Conservation (phyloP, 2,888 invertebrate species). For the Pinctada fucata region DNA sequence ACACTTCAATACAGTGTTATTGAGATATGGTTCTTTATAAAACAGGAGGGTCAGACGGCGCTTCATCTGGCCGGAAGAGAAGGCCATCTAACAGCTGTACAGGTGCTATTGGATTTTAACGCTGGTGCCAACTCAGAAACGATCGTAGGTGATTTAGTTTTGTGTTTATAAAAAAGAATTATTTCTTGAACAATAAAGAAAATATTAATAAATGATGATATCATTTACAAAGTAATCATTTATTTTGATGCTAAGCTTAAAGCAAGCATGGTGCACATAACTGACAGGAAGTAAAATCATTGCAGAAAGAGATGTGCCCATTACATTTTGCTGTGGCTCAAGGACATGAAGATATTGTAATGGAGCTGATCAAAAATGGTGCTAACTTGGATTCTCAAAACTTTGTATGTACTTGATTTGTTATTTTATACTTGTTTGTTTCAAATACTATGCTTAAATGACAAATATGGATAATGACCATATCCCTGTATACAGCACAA, state of each 20-base stretch:
- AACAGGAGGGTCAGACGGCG: slow-evolving; percentile 82
- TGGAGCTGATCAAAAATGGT: slow-evolving; percentile 70
- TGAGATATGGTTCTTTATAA: no score
- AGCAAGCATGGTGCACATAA: no score
- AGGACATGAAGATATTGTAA: slow-evolving; percentile 70
- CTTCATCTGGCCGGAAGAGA: slow-evolving; percentile 84
- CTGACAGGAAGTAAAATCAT: background rate
- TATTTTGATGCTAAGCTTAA: no score
- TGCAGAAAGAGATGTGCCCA: slow-evolving; percentile 75
- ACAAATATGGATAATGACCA: no score
- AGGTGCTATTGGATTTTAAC: slow-evolving; percentile 76
- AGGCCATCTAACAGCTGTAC: slow-evolving; percentile 64
- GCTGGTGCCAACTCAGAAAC: slow-evolving; percentile 73
- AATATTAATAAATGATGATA: no score
- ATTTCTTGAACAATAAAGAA: no score
- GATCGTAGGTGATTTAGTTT: slow-evolving; percentile 63
- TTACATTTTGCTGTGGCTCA: slow-evolving; percentile 72
- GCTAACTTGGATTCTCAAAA: slow-evolving; percentile 73
- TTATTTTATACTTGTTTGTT: background rate
- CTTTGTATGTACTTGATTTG: slow-evolving; percentile 64
- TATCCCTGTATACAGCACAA: no score
- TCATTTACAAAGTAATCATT: no score
- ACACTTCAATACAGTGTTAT: no score
- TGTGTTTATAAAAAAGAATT: no score
- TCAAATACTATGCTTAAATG: background rate